Evolutionary conservation across 2,113 vertebrate genomes (phyloP).

Genomic region (Xyliphius kryptos): DNA sequence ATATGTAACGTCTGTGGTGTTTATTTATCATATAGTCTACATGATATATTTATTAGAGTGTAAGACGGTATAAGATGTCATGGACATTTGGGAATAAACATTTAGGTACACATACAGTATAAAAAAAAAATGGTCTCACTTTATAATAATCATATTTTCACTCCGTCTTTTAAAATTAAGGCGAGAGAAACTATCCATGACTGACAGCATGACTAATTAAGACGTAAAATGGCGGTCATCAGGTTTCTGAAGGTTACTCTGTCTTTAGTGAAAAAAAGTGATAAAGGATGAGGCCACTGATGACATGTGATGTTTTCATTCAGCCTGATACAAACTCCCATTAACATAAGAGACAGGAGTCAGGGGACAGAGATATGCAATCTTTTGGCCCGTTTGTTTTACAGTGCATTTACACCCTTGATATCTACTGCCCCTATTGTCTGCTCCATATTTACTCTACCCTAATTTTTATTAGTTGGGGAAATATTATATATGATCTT

Average conservation of each 20-base stretch:
- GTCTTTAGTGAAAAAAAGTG: slow-evolving; percentile 55
- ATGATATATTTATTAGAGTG: no score
- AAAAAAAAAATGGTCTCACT: no score
- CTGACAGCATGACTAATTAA: slow-evolving; percentile 63
- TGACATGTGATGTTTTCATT: slow-evolving; percentile 63
- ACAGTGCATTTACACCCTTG: background rate
- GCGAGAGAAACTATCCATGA: slow-evolving; percentile 23
- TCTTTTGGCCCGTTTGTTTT: background rate
- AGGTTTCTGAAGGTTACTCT: slow-evolving; percentile 66
- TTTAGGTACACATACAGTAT: no score
- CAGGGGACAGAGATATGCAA: slow-evolving; percentile 11
- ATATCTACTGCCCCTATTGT: no score
- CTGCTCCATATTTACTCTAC: no score
- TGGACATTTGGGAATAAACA: no score
- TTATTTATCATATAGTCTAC: no score
- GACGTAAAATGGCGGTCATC: slow-evolving; percentile 61
- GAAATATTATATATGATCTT: no score
- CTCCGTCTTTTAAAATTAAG: slow-evolving; percentile 50
- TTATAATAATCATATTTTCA: no score
- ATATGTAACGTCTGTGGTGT: no score
- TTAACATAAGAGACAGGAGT: slow-evolving; percentile 56
- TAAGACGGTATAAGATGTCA: no score
- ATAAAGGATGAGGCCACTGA: slow-evolving; percentile 66
- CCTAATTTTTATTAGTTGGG: no score
- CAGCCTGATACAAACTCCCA: slow-evolving; percentile 59